A percentile compares a stretch with the other conserved stretches of the same genome.
Conservation (phyloP, 2,888 invertebrate species). For the Tortricodes alternella region DNA sequence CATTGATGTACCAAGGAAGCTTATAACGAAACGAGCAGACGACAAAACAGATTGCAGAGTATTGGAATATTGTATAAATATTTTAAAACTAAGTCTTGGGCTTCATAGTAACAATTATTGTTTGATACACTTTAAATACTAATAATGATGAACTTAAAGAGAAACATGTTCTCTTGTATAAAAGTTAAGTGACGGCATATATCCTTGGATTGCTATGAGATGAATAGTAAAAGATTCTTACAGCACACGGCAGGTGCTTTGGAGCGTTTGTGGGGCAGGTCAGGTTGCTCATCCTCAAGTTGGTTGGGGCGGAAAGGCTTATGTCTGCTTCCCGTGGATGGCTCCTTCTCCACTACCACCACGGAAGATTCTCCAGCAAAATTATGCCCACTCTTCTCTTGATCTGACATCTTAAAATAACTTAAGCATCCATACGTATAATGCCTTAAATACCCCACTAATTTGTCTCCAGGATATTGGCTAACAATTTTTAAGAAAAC, state of each 20-base stretch:
- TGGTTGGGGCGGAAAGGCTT: conserved; percentile 55
- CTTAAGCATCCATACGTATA: conserved; percentile 61
- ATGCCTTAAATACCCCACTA: conserved; percentile 48
- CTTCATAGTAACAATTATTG: no score
- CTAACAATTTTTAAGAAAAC: conserved; percentile 57
- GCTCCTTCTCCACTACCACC: conserved; percentile 58
- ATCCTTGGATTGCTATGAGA: neutral
- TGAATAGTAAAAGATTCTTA: conserved; percentile 46
- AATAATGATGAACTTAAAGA: no score
- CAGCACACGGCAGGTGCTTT: conserved; percentile 62
- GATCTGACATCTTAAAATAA: conserved; percentile 62
- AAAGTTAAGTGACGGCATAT: neutral
- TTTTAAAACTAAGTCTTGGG: no score
- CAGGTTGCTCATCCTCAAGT: conserved; percentile 48
- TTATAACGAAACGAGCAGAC: no score
- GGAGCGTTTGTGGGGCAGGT: conserved; percentile 55
- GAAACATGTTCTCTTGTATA: no score
- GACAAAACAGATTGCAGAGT: no score
- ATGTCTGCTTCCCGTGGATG: conserved; percentile 49
- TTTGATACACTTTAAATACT: no score
- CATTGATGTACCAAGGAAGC: no score
- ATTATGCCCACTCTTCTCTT: conserved; percentile 54
- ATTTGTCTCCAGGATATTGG: conserved; percentile 56
- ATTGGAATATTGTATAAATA: no score
- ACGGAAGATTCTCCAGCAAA: conserved; percentile 41